Percentiles rank a stretch among this genome's conserved stretches.
Evolutionary conservation across 2,888 invertebrate genomes (phyloP).

Genomic region (Protophormia terraenovae): DNA sequence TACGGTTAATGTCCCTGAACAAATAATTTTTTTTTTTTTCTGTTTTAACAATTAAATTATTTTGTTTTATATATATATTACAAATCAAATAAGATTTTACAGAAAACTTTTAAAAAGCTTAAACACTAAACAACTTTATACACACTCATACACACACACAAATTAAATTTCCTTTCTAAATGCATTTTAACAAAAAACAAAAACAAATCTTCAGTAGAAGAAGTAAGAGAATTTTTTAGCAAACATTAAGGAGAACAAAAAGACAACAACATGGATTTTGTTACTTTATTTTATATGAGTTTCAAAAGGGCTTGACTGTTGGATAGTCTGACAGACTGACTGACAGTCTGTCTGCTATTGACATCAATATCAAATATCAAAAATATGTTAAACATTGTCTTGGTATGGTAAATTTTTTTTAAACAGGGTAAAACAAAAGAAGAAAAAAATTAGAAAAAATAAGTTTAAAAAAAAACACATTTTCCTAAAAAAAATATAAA

Average conservation of each 20-base stretch:
- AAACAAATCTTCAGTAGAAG: constrained; percentile 2
- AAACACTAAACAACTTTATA: not conserved
- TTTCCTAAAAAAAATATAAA: too few relatives aligned
- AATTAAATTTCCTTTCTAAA: constrained; percentile 56
- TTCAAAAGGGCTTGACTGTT: constrained; percentile 29
- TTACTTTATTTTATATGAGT: constrained; percentile 1
- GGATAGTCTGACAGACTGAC: not conserved
- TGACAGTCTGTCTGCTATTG: constrained; percentile 48
- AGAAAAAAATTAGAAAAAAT: too few relatives aligned
- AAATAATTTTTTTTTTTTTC: constrained; percentile 36
- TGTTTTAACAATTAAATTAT: constrained; percentile 10
- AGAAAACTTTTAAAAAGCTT: too few relatives aligned
- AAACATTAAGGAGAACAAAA: too few relatives aligned
- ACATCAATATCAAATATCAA: constrained; percentile 66
- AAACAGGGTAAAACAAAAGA: constrained; percentile 18
- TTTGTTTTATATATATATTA: not conserved
- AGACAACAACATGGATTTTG: not conserved
- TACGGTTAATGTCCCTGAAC: constrained; percentile 52
- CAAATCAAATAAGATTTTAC: not conserved
- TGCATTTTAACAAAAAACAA: not conserved
- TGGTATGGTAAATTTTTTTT: not conserved
- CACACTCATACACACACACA: not conserved
- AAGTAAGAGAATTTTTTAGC: not conserved
- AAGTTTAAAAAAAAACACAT: too few relatives aligned
- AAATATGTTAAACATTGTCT: constrained; percentile 55